phyloP scores from a whole-genome alignment of 1,140 invertebrate genomes.

The Drosophila mauritiana region DNA sequence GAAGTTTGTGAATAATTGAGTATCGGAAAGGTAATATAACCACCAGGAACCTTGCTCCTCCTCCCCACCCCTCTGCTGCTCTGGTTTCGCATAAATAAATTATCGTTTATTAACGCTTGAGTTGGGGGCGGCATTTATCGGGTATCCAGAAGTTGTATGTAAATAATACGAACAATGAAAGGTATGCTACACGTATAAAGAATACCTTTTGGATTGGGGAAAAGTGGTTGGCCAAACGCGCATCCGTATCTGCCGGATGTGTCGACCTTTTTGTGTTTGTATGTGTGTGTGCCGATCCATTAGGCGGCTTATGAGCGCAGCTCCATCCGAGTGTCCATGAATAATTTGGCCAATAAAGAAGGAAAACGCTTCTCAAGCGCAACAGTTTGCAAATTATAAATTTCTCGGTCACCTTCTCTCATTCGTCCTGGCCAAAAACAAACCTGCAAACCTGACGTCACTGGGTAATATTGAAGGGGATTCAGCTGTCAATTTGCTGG shows the following conservation, averaged over 20 bases:
- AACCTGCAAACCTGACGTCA: slow-evolving; percentile 53
- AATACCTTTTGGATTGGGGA: slow-evolving; percentile 11
- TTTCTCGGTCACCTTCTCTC: slow-evolving; percentile 3
- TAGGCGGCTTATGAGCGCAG: slow-evolving; percentile 66
- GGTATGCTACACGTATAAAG: background rate
- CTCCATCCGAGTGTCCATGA: slow-evolving; percentile 59
- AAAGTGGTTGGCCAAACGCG: slow-evolving; percentile 38
- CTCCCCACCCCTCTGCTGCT: slow-evolving; percentile 7
- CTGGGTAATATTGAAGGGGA: slow-evolving; percentile 6
- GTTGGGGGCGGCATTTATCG: slow-evolving; percentile 35
- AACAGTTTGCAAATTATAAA: slow-evolving; percentile 58
- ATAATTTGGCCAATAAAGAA: slow-evolving; percentile 67
- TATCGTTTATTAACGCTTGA: slow-evolving; percentile 35
- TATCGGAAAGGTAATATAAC: background rate
- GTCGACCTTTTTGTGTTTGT: slow-evolving; percentile 58
- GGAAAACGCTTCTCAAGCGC: slow-evolving; percentile 18
- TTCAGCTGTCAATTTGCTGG: slow-evolving; percentile 46
- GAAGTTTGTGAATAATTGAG: slow-evolving; percentile 29
- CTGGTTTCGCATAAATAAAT: slow-evolving; percentile 53
- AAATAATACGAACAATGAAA: slow-evolving; percentile 39
- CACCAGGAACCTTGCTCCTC: background rate
- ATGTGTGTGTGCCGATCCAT: slow-evolving; percentile 72
- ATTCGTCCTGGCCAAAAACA: background rate
- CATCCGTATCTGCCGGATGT: slow-evolving; percentile 53
- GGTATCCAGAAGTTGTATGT: slow-evolving; percentile 56